Percentiles rank a stretch among this genome's conserved stretches.
phyloP scores from a whole-genome alignment of 2,113 vertebrate species.

The Vanacampus margaritifer region DNA sequence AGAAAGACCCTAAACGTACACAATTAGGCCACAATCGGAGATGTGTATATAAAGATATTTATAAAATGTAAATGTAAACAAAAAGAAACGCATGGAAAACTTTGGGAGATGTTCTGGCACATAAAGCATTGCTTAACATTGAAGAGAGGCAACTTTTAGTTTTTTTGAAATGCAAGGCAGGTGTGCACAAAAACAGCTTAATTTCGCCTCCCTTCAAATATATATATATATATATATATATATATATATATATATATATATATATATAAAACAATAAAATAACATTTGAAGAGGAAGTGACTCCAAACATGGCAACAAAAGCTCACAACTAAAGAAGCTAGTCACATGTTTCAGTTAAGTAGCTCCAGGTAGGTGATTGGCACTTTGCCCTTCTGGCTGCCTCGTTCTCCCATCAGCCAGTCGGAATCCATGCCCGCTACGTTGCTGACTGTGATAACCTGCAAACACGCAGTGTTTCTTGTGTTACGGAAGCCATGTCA shows the following conservation, averaged over 20 bases:
- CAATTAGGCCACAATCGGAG: conserved; percentile 73
- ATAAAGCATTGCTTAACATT: conserved; percentile 72
- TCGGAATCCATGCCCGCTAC: conserved; percentile 94
- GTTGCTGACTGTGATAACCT: conserved; percentile 95
- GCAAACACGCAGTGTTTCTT: conserved; percentile 3
- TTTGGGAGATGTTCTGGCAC: conserved; percentile 54
- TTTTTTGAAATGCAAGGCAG: conserved; percentile 71
- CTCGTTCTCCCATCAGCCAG: conserved; percentile 97
- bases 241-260: too few species aligned
- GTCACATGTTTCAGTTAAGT: conserved; percentile 79
- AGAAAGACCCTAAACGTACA: background rate
- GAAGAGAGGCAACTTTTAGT: conserved; percentile 72
- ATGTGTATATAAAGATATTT: conserved; percentile 45
- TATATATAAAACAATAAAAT: too few species aligned
- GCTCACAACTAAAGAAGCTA: conserved; percentile 33
- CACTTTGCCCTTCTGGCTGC: conserved; percentile 95
- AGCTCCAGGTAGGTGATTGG: conserved; percentile 98
- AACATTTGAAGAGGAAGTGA: conserved; percentile 27
- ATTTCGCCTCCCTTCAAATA: conserved; percentile 5
- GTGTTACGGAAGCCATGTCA: background rate
- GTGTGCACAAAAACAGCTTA: conserved; percentile 46
- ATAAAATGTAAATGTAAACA: conserved; percentile 82
- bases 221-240: too few species aligned
- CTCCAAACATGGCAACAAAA: conserved; percentile 29
- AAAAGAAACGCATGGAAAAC: conserved; percentile 29